Conservation (phyloP, 1,140 invertebrate species). For the Melitaea cinxia region DNA sequence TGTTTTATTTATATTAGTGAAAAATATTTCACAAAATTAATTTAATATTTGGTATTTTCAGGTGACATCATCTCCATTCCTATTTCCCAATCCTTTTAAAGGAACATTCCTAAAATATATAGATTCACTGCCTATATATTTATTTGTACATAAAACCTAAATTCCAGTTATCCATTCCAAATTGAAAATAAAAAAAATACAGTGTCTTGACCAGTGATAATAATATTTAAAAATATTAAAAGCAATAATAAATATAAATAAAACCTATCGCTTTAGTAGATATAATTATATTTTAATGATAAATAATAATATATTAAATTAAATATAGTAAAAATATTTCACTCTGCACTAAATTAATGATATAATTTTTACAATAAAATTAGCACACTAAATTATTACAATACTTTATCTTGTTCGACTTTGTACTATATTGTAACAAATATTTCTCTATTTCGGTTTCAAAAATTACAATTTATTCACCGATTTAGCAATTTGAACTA, state of each 20-base stretch:
- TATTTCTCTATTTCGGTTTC: neutral
- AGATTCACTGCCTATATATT: slow-evolving; percentile 36
- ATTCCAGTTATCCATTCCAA: slow-evolving; percentile 34
- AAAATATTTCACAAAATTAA: neutral
- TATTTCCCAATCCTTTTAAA: slow-evolving; percentile 17
- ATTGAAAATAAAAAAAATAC: slow-evolving; percentile 25
- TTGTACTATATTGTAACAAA: too few relatives aligned
- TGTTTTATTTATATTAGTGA: too few relatives aligned
- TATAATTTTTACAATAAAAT: neutral
- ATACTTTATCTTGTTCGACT: too few relatives aligned
- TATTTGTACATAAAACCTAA: slow-evolving; percentile 12
- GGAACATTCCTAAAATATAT: slow-evolving; percentile 35
- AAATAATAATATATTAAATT: neutral
- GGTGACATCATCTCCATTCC: slow-evolving; percentile 32
- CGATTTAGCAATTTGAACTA: neutral
- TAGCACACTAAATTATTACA: too few relatives aligned
- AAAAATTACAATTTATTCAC: neutral
- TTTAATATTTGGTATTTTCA: slow-evolving; percentile 26
- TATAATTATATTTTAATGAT: neutral
- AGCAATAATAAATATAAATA: neutral
- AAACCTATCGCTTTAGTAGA: slow-evolving; percentile 4
- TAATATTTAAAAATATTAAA: neutral
- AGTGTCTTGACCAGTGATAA: slow-evolving; percentile 45
- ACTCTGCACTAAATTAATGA: neutral
- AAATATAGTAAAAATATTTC: neutral